Base-by-base conservation (phyloP, 2,797 vertebrate species). In the Cephalopachus bancanus region DNA sequence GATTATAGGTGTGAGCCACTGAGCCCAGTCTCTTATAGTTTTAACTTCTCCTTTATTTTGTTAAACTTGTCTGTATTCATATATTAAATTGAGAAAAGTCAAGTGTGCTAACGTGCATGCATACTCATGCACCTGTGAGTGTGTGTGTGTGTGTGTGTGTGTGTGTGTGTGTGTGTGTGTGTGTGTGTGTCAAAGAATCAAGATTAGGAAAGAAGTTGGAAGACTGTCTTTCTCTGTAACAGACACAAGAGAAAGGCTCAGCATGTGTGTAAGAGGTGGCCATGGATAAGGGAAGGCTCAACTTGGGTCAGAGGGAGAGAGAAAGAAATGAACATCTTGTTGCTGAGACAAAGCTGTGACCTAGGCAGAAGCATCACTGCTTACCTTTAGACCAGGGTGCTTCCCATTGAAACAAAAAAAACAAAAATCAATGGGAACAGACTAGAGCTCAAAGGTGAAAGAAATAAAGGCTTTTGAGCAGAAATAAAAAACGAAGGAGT, bases 351-450 rank as follows among this genome's bases (percentile, higher is more conserved):
- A 81, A 87, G 53, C 20, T 85, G 74, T 7, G 53, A 28, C 78
- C 59, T 51, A 53, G 30, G 53, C n/a, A 81, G 17, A 93, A 71
- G 53, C 59, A 30, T 71, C 33, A 62, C 16, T 64, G 9, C 71
- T 83, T 37, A 87, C 76, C 10, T 37, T 80, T 44, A 89, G 28
- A 74, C 7, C 57, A 83, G 26, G 20, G 74, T 37, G 10, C 76
- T 95, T 83, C 20, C 65, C 76, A 51, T 8, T 85, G 55, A 62
- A 85, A 88, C 49, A 95, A 49, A 91, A 94, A 49, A 91, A 74
- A 15, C n/a, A 62, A 89, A 81, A 84, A 71, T 91, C 37, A 65
- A 33, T 57, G 55, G 92, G 8, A 95, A 55, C 9, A 65, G 19
- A 83, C 51, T 51, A 67, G 67, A 55, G 24, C 75, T 76, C 89